Percentiles rank a stretch among this genome's conserved stretches.
Evolutionary conservation across 2,888 invertebrate species (phyloP).

Genomic region (Lapara coniferarum): DNA sequence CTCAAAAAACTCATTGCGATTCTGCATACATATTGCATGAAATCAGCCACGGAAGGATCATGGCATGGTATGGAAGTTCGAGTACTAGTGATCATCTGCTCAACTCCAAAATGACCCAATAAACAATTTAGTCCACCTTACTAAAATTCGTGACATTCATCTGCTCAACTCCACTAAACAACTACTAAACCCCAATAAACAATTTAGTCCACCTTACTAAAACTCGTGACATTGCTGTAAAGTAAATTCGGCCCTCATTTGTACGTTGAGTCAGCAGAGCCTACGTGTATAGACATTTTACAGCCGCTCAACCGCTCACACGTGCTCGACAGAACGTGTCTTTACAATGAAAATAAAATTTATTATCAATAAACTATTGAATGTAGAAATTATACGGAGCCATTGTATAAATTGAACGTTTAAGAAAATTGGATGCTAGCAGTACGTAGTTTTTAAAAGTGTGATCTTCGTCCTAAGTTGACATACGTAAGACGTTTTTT

Average conservation of each 20-base stretch:
- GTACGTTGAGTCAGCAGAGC: conserved; percentile 27
- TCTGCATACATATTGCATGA: too few species aligned
- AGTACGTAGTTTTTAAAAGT: background rate
- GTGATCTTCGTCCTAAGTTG: too few species aligned
- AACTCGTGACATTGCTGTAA: background rate
- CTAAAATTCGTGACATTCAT: background rate
- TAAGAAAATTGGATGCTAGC: conserved; percentile 14
- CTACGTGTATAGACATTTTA: conserved; percentile 20
- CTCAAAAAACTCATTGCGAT: too few species aligned
- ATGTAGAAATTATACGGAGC: conserved; percentile 10
- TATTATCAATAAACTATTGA: conserved; percentile 20
- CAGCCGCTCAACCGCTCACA: conserved; percentile 3
- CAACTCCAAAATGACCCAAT: too few species aligned
- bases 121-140: background rate
- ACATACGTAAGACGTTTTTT: too few species aligned
- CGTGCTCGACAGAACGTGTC: conserved; percentile 1
- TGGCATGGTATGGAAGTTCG: too few species aligned
- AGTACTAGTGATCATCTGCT: too few species aligned
- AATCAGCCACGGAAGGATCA: too few species aligned
- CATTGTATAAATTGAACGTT: conserved; percentile 16
- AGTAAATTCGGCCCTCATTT: conserved; percentile 25
- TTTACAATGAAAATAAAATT: conserved; percentile 23
- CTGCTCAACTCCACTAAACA: too few species aligned
- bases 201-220: background rate
- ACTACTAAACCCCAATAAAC: too few species aligned